phyloP scores from a whole-genome alignment of 2,797 vertebrate species.

The Alectoris magna region DNA sequence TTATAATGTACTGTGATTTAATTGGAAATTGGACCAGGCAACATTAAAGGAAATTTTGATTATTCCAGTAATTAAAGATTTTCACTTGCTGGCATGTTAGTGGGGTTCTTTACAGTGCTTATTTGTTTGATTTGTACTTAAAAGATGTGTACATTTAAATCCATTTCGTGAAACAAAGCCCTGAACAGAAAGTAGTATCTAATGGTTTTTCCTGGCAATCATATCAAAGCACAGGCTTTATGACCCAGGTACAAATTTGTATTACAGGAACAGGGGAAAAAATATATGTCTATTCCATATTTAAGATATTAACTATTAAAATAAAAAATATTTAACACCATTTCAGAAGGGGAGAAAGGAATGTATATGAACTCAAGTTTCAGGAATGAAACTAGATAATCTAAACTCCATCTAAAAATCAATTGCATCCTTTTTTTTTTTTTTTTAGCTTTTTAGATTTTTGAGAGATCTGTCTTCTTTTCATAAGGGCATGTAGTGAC shows the following conservation, averaged over 20 bases:
- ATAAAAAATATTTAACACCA: background rate
- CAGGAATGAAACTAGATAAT: background rate
- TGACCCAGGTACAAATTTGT: background rate
- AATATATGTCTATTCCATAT: background rate
- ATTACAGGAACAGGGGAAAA: slow-evolving; percentile 38
- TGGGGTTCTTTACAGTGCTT: background rate
- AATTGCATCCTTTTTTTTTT: accelerated
- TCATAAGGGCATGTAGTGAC: too few relatives aligned
- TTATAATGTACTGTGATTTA: background rate
- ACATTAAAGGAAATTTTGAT: background rate
- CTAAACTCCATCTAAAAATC: background rate
- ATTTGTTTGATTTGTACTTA: slow-evolving; percentile 24
- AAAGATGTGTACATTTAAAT: background rate
- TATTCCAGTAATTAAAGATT: slow-evolving; percentile 11
- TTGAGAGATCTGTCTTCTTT: background rate
- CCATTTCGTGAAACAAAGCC: background rate
- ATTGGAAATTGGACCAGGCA: background rate
- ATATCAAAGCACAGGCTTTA: slow-evolving; percentile 4
- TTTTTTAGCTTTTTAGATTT: background rate
- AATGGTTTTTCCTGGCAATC: background rate
- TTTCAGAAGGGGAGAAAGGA: background rate
- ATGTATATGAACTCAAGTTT: background rate
- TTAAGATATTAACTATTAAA: background rate
- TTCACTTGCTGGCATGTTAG: background rate
- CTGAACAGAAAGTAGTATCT: background rate